Percentiles rank a stretch among this genome's conserved stretches.
These are phyloP conservation scores for Pararge aegeria DNA, from an alignment of 1,140 invertebrate genomes.

Conservation along the genomic window DNA sequence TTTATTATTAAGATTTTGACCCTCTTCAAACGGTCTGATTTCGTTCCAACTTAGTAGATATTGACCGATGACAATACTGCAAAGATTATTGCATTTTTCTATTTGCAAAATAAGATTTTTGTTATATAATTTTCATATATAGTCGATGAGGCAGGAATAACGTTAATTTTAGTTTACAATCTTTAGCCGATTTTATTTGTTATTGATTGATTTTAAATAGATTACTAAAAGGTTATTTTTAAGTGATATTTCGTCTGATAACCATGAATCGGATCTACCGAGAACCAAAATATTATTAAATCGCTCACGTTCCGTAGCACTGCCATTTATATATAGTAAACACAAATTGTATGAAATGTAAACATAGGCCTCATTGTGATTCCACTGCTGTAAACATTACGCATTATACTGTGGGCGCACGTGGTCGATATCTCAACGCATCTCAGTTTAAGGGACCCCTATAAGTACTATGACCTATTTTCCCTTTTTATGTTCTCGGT, in stretches of 20 bases:
- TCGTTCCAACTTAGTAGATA: too few species aligned
- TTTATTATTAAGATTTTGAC: too few species aligned
- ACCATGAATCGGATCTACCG: not conserved
- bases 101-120: too few species aligned
- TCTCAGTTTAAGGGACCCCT: slow-evolving; percentile 5
- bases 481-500: not conserved
- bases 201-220: too few species aligned
- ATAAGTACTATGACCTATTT: slow-evolving; percentile 6
- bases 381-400: slow-evolving; percentile 15
- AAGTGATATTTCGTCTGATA: not conserved
- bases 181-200: too few species aligned
- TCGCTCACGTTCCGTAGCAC: slow-evolving; percentile 4
- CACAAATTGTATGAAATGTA: slow-evolving; percentile 10
- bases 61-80: too few species aligned
- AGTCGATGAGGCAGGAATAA: too few species aligned
- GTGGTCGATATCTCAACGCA: slow-evolving; percentile 9
- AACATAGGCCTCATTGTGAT: slow-evolving; percentile 18
- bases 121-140: too few species aligned
- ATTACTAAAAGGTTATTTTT: not conserved
- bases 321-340: slow-evolving; percentile 8
- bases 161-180: too few species aligned
- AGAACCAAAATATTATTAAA: slow-evolving; percentile 7
- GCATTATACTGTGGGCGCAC: slow-evolving; percentile 12
- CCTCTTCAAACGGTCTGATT: too few species aligned
- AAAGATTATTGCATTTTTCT: too few species aligned